Conservation (phyloP, 2,113 vertebrate species). For the Oryzias celebensis region DNA sequence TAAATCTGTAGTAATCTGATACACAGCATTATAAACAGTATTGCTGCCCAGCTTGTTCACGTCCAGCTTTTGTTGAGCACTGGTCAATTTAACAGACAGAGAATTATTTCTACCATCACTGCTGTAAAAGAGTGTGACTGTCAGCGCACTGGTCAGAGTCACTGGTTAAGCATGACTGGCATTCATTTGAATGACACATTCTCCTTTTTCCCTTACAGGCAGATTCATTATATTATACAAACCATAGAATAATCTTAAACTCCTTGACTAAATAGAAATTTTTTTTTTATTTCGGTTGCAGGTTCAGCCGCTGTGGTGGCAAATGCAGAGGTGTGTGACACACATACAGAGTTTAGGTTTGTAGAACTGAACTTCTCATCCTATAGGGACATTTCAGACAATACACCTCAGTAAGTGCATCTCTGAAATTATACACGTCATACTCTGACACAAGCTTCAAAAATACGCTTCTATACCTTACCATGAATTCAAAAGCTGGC, state of each 20-base stretch:
- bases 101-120: too few species aligned
- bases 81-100: not conserved
- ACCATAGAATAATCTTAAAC: not conserved
- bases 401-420: constrained; percentile 8
- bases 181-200: too few species aligned
- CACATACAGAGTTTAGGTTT: not conserved
- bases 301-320: too few species aligned
- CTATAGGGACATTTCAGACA: not conserved
- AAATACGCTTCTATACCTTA: constrained; percentile 49
- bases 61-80: not conserved
- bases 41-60: not conserved
- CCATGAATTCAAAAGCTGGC: constrained; percentile 48
- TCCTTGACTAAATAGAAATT: not conserved
- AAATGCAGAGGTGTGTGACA: too few species aligned
- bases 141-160: too few species aligned
- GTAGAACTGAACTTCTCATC: not conserved
- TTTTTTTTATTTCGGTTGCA: too few species aligned
- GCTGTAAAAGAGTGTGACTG: too few species aligned
- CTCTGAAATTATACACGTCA: constrained; percentile 13
- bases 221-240: too few species aligned
- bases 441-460: constrained; percentile 47
- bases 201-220: too few species aligned
- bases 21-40: constrained; percentile 14
- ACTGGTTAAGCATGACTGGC: too few species aligned
- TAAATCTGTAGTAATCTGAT: constrained; percentile 20